Base-by-base conservation (phyloP, 2,113 vertebrate genomes). In the Callipepla californica region DNA sequence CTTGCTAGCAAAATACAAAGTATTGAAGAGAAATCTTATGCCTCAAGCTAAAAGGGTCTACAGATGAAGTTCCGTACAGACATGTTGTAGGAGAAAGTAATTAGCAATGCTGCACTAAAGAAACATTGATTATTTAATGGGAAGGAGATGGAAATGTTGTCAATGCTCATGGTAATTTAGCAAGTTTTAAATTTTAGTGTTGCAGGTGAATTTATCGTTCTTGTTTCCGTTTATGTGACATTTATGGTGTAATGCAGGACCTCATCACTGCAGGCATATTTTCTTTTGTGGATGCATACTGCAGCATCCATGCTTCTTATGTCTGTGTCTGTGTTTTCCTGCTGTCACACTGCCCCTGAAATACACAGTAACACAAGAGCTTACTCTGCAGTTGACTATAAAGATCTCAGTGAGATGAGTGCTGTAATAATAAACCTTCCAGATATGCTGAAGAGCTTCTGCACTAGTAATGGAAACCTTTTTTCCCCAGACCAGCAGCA, bases 201-300 rank as follows among this genome's bases (percentile, higher is more conserved):
- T 87, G 30, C 22, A 58, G 23, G 30, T 53, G 10, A 61, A 36
- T 86, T 62, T 62, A 9, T 69, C 15, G 17, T 78, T 22, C 78
- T 73, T 42, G 5, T 55, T 10, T 62, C 16, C 7, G 38, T 77
- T 32, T 63, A 50, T 57, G 18, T 3, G 1, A 13, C 11, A 2
- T 66, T 67, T 78, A 26, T 12, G 16, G 16, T 42, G 7, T 59
- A 44, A 14, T 69, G 36, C 1, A 34, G 23, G 50, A 34, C 78
- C 4, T 1, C 13, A 45, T 7, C 30, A 26, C 40, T 3, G 3
- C 34, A 57, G 55, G 44, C 2, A 1, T 63, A 0, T 65, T 62
- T 80, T 72, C 22, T 67, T 38, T 21, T 59, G 34, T 7, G 50
- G 42, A 21, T 59, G 4, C 20, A 5, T 57, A 5, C 36, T 58